A percentile compares a stretch with the other conserved stretches of the same genome.
These are phyloP conservation scores for Siniperca undulata DNA, from an alignment of 2,797 vertebrate genomes.

Conservation along the genomic window DNA sequence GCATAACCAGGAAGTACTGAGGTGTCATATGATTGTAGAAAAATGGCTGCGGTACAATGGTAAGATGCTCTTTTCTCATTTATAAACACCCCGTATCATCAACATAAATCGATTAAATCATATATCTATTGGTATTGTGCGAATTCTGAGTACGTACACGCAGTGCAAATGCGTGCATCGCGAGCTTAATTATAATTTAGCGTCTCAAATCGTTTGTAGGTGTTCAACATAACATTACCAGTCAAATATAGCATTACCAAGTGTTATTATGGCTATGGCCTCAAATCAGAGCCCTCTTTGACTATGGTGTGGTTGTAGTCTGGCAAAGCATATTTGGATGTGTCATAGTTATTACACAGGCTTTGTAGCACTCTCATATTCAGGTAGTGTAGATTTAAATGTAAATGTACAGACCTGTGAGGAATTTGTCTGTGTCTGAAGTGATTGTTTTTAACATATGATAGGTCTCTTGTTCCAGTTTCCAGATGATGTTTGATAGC, in stretches of 20 bases:
- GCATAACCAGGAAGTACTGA: constrained; percentile 68
- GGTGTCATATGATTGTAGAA: constrained; percentile 81
- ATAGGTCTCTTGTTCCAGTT: not conserved
- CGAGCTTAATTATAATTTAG: not conserved
- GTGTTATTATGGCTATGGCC: not conserved
- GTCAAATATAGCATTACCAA: not conserved
- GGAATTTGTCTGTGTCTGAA: not conserved
- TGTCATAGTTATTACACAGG: not conserved
- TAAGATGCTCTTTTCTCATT: constrained; percentile 71
- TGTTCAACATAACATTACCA: not conserved
- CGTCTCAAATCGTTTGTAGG: constrained; percentile 1
- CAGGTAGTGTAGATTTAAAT: not conserved
- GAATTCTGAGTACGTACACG: accelerated
- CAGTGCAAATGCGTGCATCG: not conserved
- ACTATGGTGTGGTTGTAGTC: not conserved
- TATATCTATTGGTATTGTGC: not conserved
- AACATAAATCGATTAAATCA: not conserved
- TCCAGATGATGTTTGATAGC: not conserved
- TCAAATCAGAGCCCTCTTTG: not conserved
- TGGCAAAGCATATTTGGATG: not conserved
- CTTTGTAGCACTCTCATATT: not conserved
- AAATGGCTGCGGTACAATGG: constrained; percentile 87
- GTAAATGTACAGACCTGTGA: too few relatives aligned
- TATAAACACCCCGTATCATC: constrained; percentile 14
- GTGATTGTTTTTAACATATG: not conserved